Percentiles rank a stretch among this genome's conserved stretches.
These are phyloP conservation scores for Drosophila ustulata DNA, from an alignment of 2,888 invertebrate genomes.

Conservation along the genomic window DNA sequence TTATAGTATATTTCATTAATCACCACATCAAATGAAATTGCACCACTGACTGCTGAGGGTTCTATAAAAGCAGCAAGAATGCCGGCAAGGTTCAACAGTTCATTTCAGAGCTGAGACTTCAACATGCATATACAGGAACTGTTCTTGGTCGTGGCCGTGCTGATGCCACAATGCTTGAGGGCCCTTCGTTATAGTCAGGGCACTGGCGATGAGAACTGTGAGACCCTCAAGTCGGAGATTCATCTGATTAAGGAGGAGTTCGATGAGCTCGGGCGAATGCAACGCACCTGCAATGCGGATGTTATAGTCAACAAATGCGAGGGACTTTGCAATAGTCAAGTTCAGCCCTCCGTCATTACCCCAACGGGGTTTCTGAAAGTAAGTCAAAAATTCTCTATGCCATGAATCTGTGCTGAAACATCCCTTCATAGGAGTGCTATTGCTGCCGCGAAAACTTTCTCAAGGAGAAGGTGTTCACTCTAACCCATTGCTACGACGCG, in stretches of 20 bases:
- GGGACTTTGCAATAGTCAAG: constrained; percentile 95
- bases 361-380: constrained; percentile 94
- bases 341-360: constrained; percentile 95
- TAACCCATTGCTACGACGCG: constrained; percentile 95
- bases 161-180: constrained; percentile 50
- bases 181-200: constrained; percentile 81
- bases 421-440: constrained; percentile 90
- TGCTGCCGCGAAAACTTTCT: constrained; percentile 96
- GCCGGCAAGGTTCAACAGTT: constrained; percentile 42
- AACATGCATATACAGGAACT: constrained; percentile 67
- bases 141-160: constrained; percentile 56
- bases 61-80: constrained; percentile 52
- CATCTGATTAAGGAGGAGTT: constrained; percentile 97
- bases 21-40: constrained; percentile 58
- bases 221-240: constrained; percentile 93
- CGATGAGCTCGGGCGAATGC: constrained; percentile 92
- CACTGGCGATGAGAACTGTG: constrained; percentile 90
- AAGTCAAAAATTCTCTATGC: constrained; percentile 25
- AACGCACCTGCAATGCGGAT: constrained; percentile 95
- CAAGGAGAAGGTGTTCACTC: constrained; percentile 91
- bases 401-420: not conserved
- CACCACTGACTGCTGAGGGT: constrained; percentile 29
- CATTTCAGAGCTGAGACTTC: constrained; percentile 42
- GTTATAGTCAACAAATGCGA: constrained; percentile 97
- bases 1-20: constrained; percentile 52